Conservation (phyloP, 2,797 vertebrate species). For the Octomys mimax region DNA sequence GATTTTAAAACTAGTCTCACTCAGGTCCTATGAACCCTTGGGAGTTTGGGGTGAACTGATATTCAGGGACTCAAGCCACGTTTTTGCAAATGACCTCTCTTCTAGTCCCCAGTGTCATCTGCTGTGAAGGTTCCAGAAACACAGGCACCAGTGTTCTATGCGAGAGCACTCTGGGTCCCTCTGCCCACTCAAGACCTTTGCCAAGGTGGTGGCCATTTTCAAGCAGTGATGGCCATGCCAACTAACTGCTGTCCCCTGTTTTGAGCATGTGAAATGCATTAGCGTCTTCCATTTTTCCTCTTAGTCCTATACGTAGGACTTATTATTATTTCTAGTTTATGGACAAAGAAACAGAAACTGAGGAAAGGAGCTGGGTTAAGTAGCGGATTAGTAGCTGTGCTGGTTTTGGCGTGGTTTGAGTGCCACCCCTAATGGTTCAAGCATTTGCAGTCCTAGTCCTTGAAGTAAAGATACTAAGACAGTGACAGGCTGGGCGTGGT, state of each 20-base stretch:
- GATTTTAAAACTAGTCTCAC: neutral
- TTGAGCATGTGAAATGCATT: neutral
- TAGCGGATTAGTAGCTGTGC: neutral
- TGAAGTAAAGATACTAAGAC: no score
- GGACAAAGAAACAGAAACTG: neutral
- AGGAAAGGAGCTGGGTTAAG: no score
- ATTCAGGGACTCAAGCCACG: neutral
- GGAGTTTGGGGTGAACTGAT: no score
- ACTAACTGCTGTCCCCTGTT: neutral
- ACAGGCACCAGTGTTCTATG: neutral
- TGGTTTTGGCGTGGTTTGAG: neutral
- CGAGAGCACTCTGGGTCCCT: neutral
- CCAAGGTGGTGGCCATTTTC: neutral
- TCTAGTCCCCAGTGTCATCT: neutral
- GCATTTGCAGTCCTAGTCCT: neutral
- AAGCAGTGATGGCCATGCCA: neutral
- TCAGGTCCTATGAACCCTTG: neutral
- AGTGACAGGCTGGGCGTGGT: neutral
- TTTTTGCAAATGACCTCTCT: neutral
- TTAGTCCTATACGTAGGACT: no score
- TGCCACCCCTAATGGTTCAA: neutral
- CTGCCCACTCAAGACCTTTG: neutral
- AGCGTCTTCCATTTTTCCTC: neutral
- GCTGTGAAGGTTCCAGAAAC: neutral
- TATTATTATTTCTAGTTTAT: neutral